Evolutionary conservation across 2,113 vertebrate genomes (phyloP).

Genomic region (Heloderma charlesbogerti): DNA sequence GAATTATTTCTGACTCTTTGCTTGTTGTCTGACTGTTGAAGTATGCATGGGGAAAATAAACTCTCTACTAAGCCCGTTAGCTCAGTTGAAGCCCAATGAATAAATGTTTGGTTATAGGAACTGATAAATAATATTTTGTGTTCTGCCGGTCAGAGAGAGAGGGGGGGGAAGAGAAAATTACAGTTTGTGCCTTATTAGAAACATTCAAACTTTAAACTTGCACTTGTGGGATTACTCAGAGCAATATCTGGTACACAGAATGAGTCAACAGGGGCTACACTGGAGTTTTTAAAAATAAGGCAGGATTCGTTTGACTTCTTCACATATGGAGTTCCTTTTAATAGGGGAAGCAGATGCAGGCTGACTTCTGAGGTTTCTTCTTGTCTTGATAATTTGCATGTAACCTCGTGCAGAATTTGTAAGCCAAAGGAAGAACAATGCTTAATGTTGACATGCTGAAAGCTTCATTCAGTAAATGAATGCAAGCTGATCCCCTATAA

Average conservation of each 20-base stretch:
- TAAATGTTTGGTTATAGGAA: background rate
- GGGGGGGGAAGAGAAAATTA: constrained; percentile 11
- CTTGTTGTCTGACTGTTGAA: constrained; percentile 1
- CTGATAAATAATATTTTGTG: constrained; percentile 16
- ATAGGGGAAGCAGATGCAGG: background rate
- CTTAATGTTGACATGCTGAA: background rate
- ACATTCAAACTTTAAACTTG: constrained; percentile 23
- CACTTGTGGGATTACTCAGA: constrained; percentile 17
- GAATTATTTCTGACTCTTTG: constrained; percentile 1
- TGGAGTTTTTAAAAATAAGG: constrained; percentile 37
- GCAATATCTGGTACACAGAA: constrained; percentile 22
- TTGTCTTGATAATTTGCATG: background rate
- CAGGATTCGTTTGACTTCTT: background rate
- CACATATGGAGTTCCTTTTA: background rate
- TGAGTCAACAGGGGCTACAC: background rate
- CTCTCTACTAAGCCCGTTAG: background rate
- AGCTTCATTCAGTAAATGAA: background rate
- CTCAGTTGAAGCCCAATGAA: constrained; percentile 19
- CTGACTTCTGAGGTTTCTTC: background rate
- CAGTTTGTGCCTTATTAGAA: constrained; percentile 2
- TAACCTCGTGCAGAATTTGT: constrained; percentile 16
- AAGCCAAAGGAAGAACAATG: background rate
- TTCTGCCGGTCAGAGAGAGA: constrained; percentile 11
- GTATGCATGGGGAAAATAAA: background rate
- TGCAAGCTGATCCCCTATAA: background rate